Evolutionary conservation across 2,113 vertebrate species (phyloP), one percentile per base, ranked within the genome.

Genomic region (Piaya cayana): DNA sequence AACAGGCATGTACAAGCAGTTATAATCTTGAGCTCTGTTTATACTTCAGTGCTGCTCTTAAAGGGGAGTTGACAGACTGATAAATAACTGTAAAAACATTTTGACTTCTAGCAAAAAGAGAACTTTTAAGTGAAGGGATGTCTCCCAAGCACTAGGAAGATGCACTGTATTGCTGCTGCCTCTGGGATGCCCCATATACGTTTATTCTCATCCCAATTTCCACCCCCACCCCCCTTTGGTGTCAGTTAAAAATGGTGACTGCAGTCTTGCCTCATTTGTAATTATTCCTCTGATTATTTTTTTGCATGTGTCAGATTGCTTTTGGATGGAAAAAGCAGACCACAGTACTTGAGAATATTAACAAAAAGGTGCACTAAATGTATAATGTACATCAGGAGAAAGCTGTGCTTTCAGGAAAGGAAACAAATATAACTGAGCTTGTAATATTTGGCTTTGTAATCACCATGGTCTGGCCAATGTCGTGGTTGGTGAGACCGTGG

Each of bases 21-120:
- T 96, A 60, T 76, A 71, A 79, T 72, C 82, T 79, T 19, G 15
- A 67, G 32, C 29, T 78, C 22, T 89, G 65, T 87, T 94, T 94
- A 71, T 76, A 9, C 15, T 53, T 87, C 19, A 80, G 63, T 56
- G 32, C 75, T 69, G 47, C 68, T 91, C 30, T 20, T 87, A 80
- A 94, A 65, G 52, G 60, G 32, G 62, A 49, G n/a, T 13, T 80
- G 62, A 69, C 74, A 81, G 53, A 15, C 65, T 90, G 89, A 87
- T 72, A 76, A 90, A 65, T 79, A 93, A 60, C 53, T 60, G 4
- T 23, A n/a, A 43, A 82, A 89, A 74, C 37, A 39, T 79, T 87
- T 47, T 81, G 26, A 49, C 52, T 89, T 8, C 1, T 15, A 82
- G 62, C 34, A 80, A 42, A 82, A 82, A 82, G 25, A 68, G 58